Percentiles rank a stretch among this genome's conserved stretches.
phyloP scores from a whole-genome alignment of 2,113 vertebrate genomes.

The Leucopternis melanops region DNA sequence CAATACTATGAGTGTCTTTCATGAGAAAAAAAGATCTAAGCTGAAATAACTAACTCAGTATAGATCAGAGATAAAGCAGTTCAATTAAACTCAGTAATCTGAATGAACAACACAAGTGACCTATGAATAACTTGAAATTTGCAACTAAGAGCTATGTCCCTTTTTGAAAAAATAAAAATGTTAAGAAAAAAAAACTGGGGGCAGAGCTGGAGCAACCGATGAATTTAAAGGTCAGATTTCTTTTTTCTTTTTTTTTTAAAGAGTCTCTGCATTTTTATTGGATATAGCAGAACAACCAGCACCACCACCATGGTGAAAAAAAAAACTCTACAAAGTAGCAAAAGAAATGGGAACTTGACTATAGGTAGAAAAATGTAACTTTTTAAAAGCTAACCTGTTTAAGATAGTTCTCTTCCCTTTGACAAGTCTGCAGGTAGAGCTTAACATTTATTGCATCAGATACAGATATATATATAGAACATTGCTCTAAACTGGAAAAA shows the following conservation, averaged over 20 bases:
- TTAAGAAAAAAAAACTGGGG: neutral
- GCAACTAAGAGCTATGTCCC: neutral
- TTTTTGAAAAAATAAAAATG: neutral
- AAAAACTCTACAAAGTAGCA: neutral
- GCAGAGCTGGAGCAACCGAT: neutral
- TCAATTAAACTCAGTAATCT: neutral
- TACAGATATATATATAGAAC: constrained; percentile 51
- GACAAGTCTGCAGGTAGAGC: neutral
- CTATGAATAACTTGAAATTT: neutral
- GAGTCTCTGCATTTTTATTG: neutral
- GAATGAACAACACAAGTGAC: neutral
- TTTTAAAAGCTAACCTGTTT: neutral
- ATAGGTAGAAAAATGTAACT: neutral
- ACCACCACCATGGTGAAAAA: neutral
- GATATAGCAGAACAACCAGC: neutral
- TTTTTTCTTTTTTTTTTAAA: neutral
- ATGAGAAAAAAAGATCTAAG: neutral
- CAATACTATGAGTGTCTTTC: neutral
- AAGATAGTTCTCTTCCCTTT: neutral
- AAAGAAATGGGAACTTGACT: neutral
- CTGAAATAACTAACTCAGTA: neutral
- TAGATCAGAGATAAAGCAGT: neutral
- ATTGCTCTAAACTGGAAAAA: neutral
- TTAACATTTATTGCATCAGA: constrained; percentile 20
- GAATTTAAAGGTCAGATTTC: neutral